A percentile compares a stretch with the other conserved stretches of the same genome.
These are phyloP conservation scores for Gadopsis marmoratus DNA, from an alignment of 2,797 vertebrate genomes.

Conservation along the genomic window DNA sequence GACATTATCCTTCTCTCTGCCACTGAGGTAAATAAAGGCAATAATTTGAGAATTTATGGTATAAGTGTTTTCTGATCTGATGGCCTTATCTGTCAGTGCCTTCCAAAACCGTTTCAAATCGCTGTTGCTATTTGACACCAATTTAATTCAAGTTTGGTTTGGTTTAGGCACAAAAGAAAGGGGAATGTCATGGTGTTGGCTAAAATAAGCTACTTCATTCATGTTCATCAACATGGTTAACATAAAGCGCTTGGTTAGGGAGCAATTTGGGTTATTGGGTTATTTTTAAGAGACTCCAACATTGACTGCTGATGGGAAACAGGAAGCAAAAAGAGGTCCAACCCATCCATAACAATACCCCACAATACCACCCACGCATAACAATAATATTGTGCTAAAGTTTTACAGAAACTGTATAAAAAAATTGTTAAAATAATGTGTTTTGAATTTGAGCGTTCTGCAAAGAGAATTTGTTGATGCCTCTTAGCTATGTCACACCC, in stretches of 20 bases:
- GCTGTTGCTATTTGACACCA: not conserved
- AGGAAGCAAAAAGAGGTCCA: not conserved
- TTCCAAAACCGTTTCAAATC: not conserved
- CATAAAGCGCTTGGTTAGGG: not conserved
- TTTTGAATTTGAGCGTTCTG: slow-evolving; percentile 40
- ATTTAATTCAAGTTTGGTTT: not conserved
- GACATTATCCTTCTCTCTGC: not conserved
- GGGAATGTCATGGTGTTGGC: not conserved
- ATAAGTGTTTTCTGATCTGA: not conserved
- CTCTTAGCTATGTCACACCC: slow-evolving; percentile 63
- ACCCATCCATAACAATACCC: slow-evolving; percentile 4
- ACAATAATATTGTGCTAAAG: slow-evolving; percentile 18
- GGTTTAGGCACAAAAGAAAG: not conserved
- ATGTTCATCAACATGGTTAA: not conserved
- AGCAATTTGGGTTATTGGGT: not conserved
- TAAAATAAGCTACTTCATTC: slow-evolving; percentile 2
- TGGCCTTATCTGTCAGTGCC: not conserved
- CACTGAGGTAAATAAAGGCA: not conserved
- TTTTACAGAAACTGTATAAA: slow-evolving; percentile 26
- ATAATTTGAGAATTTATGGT: not conserved
- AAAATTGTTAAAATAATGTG: slow-evolving; percentile 26
- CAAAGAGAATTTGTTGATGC: slow-evolving; percentile 62
- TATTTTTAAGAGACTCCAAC: not conserved
- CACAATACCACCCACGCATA: not conserved
- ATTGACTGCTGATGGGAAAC: not conserved